Conservation (phyloP, 2,888 invertebrate species). For the Xestoiulus laeticollis region DNA sequence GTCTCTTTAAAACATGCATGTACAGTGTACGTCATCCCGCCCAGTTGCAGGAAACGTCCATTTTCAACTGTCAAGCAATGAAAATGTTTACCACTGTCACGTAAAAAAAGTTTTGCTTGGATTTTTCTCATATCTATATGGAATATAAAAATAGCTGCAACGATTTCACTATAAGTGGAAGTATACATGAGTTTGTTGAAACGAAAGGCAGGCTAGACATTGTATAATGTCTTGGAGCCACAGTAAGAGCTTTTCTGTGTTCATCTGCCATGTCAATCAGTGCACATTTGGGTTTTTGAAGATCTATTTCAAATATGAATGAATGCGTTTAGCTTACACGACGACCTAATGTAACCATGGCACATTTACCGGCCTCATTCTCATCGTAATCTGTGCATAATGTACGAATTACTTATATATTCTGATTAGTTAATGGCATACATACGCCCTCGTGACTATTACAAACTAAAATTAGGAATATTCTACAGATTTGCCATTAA, state of each 20-base stretch:
- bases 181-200: background rate
- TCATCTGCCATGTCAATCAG: slow-evolving; percentile 39
- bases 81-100: slow-evolving; percentile 30
- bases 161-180: background rate
- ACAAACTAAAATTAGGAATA: background rate
- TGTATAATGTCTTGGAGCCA: slow-evolving; percentile 30
- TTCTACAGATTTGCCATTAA: background rate
- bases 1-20: slow-evolving; percentile 12
- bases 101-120: background rate
- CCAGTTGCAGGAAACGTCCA: background rate
- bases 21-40: background rate
- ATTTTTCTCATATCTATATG: background rate
- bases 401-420: background rate
- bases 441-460: background rate
- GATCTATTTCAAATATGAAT: slow-evolving; percentile 24
- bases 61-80: background rate
- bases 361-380: background rate
- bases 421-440: background rate
- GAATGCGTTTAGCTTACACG: background rate
- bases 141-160: background rate
- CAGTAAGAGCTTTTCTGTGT: slow-evolving; percentile 28
- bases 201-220: slow-evolving; percentile 18
- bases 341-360: background rate
- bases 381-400: background rate
- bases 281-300: slow-evolving; percentile 21